phyloP scores from a whole-genome alignment of 2,888 invertebrate species.

The Pseudolycoriella hygida region DNA sequence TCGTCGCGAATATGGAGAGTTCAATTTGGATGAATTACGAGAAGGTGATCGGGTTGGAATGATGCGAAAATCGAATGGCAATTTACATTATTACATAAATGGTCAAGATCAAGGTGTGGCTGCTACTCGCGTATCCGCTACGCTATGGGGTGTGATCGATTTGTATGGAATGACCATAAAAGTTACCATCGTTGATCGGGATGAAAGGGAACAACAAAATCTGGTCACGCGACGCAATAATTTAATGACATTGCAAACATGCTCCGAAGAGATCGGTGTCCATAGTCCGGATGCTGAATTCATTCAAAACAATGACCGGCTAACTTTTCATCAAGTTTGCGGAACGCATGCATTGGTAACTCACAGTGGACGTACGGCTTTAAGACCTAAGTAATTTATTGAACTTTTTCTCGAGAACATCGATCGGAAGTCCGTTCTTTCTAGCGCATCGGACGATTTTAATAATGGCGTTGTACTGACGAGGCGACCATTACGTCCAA shows the following conservation, averaged over 20 bases:
- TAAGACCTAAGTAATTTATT: constrained; percentile 63
- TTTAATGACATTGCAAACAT: constrained; percentile 22
- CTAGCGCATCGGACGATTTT: constrained; percentile 75
- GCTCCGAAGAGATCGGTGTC: constrained; percentile 26
- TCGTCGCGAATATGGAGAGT: constrained; percentile 78
- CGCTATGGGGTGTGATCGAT: constrained; percentile 89
- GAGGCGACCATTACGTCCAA: constrained; percentile 62
- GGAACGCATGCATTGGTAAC: constrained; percentile 86
- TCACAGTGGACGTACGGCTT: constrained; percentile 76
- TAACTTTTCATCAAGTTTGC: constrained; percentile 81
- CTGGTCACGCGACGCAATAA: constrained; percentile 50
- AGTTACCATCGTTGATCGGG: constrained; percentile 72
- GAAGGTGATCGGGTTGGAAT: constrained; percentile 87
- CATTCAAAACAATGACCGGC: constrained; percentile 39
- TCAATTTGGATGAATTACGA: constrained; percentile 81
- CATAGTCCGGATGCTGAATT: constrained; percentile 27
- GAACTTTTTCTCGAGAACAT: constrained; percentile 15
- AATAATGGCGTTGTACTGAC: constrained; percentile 89
- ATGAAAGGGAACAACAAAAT: constrained; percentile 60
- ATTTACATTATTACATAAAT: constrained; percentile 84
- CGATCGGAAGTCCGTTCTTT: constrained; percentile 12
- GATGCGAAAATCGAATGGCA: constrained; percentile 68
- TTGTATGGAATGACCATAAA: constrained; percentile 89
- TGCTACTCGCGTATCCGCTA: constrained; percentile 57
- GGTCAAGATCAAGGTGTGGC: constrained; percentile 87